Conservation (phyloP, 2,797 vertebrate species). For the Antrozous pallidus region DNA sequence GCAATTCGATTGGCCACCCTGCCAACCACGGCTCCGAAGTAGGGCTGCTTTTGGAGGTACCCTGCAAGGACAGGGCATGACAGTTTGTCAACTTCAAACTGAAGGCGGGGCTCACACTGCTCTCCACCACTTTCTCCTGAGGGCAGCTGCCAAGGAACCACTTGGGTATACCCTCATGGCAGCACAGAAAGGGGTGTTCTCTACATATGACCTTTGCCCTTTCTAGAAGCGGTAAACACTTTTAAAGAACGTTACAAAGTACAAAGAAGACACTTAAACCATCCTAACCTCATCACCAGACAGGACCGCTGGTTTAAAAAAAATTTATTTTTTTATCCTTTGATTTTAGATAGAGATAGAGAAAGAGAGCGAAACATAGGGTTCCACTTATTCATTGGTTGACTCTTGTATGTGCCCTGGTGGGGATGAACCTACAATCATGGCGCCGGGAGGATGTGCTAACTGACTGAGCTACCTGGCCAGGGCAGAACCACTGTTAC, state of each 20-base stretch:
- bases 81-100: background rate
- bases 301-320: background rate
- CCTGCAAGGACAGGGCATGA: slow-evolving; percentile 80
- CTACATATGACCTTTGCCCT: background rate
- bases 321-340: background rate
- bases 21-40: slow-evolving; percentile 91
- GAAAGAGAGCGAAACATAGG: no score
- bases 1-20: slow-evolving; percentile 95
- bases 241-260: background rate
- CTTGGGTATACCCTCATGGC: background rate
- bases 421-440: no score
- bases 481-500: background rate
- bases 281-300: background rate
- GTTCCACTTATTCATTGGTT: no score
- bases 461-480: background rate
- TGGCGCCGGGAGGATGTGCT: no score
- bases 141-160: background rate
- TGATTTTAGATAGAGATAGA: no score
- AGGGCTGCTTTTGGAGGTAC: slow-evolving; percentile 89
- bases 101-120: background rate
- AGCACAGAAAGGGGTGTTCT: background rate
- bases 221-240: slow-evolving; percentile 14
- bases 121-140: background rate
- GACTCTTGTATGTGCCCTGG: no score
- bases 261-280: background rate